phyloP scores from a whole-genome alignment of 2,797 vertebrate species.

The Fringilla coelebs region DNA sequence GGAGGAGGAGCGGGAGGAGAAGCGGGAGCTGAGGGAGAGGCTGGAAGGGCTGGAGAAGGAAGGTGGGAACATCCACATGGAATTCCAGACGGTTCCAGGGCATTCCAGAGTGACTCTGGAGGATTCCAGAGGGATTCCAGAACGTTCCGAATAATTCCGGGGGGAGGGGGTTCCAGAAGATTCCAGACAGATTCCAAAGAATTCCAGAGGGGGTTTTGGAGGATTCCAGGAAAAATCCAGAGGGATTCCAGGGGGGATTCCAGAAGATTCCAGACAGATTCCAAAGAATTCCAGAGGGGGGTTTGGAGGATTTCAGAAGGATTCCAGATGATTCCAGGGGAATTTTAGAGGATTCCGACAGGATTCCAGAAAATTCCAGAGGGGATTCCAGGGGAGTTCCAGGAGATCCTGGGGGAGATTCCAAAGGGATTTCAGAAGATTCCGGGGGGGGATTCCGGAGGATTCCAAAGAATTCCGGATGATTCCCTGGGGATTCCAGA shows the following conservation, averaged over 20 bases:
- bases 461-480: too few species aligned
- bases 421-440: not conserved
- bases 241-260: not conserved
- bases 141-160: too few species aligned
- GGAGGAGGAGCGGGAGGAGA: not conserved
- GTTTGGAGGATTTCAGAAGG: too few species aligned
- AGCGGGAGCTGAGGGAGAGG: not conserved
- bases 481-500: too few species aligned
- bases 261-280: not conserved
- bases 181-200: not conserved
- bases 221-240: not conserved
- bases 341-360: too few species aligned
- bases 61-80: not conserved
- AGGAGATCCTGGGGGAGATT: too few species aligned
- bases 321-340: too few species aligned
- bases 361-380: not conserved
- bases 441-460: not conserved
- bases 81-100: not conserved
- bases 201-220: not conserved
- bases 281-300: too few species aligned
- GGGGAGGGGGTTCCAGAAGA: not conserved
- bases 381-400: not conserved
- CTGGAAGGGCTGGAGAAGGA: not conserved
- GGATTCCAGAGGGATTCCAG: not conserved
- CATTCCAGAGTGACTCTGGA: too few species aligned